Percentiles rank a stretch among this genome's conserved stretches.
Evolutionary conservation across 1,140 invertebrate species (phyloP).

Genomic region (Aethina tumida): DNA sequence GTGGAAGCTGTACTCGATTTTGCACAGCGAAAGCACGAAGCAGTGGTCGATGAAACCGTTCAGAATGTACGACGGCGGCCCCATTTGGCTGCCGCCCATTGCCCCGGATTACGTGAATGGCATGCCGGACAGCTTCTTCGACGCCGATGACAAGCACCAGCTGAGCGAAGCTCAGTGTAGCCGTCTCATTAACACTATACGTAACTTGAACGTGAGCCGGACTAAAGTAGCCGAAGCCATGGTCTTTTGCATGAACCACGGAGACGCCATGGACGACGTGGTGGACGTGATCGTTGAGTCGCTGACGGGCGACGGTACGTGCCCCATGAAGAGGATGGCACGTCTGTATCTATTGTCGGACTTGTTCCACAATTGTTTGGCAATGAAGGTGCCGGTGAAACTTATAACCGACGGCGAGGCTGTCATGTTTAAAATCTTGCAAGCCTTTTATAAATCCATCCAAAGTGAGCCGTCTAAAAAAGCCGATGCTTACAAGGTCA

Average conservation of each 20-base stretch:
- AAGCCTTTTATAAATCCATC: too few species aligned
- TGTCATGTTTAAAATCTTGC: too few species aligned
- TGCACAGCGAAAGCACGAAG: conserved; percentile 87
- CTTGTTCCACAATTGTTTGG: conserved; percentile 90
- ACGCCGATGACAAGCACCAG: conserved; percentile 37
- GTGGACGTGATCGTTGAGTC: conserved; percentile 80
- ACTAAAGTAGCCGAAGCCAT: conserved; percentile 82
- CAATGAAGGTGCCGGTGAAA: conserved; percentile 45
- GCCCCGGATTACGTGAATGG: conserved; percentile 85
- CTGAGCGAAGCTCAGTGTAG: conserved; percentile 43
- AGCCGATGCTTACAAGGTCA: conserved; percentile 87
- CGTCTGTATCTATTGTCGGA: conserved; percentile 92
- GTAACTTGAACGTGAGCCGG: conserved; percentile 74
- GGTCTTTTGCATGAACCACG: conserved; percentile 97
- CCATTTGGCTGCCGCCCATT: conserved; percentile 89
- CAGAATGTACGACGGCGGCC: conserved; percentile 90
- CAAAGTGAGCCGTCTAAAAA: too few species aligned
- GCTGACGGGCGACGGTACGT: conserved; percentile 68
- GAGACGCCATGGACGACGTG: conserved; percentile 91
- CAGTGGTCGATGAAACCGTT: conserved; percentile 91
- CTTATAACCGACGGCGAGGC: not conserved
- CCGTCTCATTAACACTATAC: conserved; percentile 82
- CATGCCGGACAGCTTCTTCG: conserved; percentile 73
- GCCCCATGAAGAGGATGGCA: conserved; percentile 83
- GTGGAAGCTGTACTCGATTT: conserved; percentile 94